A percentile compares a stretch with the other conserved stretches of the same genome.
Conservation (phyloP, 2,113 vertebrate genomes). For the Chaetodon trifascialis region DNA sequence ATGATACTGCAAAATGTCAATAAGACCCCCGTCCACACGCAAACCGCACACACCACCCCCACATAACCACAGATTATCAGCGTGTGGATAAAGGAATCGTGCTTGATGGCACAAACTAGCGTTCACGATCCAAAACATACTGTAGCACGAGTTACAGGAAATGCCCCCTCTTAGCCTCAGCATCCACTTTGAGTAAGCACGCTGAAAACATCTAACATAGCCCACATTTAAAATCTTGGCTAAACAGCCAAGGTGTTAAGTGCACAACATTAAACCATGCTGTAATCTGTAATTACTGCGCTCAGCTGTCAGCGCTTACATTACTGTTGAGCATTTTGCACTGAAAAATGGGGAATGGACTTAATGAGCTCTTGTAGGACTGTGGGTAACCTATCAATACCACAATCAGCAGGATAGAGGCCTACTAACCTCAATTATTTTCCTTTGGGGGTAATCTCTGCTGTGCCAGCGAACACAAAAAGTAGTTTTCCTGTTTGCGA, state of each 20-base stretch:
- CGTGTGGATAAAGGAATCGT: neutral
- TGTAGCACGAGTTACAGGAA: neutral
- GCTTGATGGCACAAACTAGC: constrained; percentile 12
- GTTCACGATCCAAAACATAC: constrained; percentile 15
- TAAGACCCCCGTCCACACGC: neutral
- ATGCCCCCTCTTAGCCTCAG: constrained; percentile 1
- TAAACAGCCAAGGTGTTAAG: constrained; percentile 51
- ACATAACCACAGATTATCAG: constrained; percentile 12
- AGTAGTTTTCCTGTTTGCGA: constrained; percentile 40
- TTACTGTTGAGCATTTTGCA: constrained; percentile 26
- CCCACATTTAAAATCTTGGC: constrained; percentile 52
- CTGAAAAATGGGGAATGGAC: constrained; percentile 14
- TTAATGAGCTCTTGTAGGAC: constrained; percentile 30
- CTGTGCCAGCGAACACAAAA: constrained; percentile 22
- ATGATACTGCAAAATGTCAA: constrained; percentile 32
- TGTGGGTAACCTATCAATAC: constrained; percentile 53
- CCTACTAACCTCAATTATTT: constrained; percentile 65
- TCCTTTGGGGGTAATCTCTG: constrained; percentile 55
- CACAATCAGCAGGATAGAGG: constrained; percentile 57
- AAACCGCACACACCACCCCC: neutral
- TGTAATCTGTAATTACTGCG: constrained; percentile 62
- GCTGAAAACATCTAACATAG: constrained; percentile 17
- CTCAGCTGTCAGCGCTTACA: constrained; percentile 17
- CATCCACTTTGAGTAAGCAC: constrained; percentile 33
- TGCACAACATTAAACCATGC: constrained; percentile 36